phyloP scores from a whole-genome alignment of 2,113 vertebrate genomes.

The Rhagologus leucostigma region DNA sequence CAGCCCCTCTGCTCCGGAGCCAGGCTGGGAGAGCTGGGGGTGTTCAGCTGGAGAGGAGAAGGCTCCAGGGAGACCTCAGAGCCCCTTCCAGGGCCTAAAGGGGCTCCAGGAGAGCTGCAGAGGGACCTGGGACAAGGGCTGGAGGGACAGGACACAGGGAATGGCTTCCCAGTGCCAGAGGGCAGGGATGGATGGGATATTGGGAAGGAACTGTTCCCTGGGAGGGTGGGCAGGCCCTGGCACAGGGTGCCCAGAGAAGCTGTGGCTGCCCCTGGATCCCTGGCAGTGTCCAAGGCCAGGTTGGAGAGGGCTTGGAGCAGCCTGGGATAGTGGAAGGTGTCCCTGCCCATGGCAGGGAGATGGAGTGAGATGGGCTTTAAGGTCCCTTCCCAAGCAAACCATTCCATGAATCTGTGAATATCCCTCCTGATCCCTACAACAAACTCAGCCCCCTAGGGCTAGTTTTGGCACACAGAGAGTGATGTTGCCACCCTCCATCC shows the following conservation, averaged over 20 bases:
- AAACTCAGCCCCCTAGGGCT: too few species aligned
- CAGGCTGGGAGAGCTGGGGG: not conserved
- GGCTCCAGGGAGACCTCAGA: not conserved
- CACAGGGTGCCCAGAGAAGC: not conserved
- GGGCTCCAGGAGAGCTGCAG: not conserved
- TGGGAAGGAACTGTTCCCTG: not conserved
- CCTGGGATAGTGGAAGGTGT: not conserved
- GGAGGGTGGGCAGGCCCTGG: not conserved
- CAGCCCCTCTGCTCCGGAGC: not conserved
- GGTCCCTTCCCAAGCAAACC: fast-evolving
- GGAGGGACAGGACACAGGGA: not conserved
- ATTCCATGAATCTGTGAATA: not conserved
- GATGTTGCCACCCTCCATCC: not conserved
- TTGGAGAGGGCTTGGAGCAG: not conserved
- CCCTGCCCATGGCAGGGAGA: not conserved
- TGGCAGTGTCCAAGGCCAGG: not conserved
- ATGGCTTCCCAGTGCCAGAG: not conserved
- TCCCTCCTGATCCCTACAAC: not conserved
- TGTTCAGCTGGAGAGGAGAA: not conserved
- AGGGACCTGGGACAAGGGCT: not conserved
- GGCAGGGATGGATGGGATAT: not conserved
- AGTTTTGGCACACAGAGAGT: not conserved
- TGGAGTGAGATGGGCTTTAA: not conserved
- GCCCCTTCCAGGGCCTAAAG: not conserved
- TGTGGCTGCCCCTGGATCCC: not conserved